phyloP scores from a whole-genome alignment of 2,113 vertebrate species.

The Zosterops pallidus region DNA sequence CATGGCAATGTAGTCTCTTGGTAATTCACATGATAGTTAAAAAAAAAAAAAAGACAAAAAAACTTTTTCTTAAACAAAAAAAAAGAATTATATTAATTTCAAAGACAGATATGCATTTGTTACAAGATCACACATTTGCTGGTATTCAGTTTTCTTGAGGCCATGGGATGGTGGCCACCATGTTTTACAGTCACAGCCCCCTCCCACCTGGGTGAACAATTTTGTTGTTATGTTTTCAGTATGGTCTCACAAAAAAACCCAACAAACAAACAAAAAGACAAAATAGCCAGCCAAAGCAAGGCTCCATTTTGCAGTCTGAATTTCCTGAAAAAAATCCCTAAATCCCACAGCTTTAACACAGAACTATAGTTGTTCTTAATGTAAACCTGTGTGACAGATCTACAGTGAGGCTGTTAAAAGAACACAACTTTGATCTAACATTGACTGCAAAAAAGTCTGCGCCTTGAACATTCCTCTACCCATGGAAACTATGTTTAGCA shows the following conservation, averaged over 20 bases:
- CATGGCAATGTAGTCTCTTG: not conserved
- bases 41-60: not conserved
- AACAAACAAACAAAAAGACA: not conserved
- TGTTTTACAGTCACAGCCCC: not conserved
- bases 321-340: not conserved
- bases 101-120: not conserved
- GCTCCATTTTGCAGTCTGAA: not conserved
- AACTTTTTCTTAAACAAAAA: not conserved
- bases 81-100: not conserved
- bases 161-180: not conserved
- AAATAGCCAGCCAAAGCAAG: not conserved
- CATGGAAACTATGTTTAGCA: not conserved
- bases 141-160: not conserved
- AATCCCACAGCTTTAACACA: not conserved
- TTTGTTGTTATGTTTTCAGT: not conserved
- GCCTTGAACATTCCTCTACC: not conserved
- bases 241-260: not conserved
- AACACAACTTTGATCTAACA: not conserved
- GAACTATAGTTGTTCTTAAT: not conserved
- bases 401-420: not conserved
- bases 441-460: not conserved
- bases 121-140: not conserved
- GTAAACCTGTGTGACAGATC: not conserved
- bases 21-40: not conserved
- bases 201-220: not conserved